Evolutionary conservation across 2,888 invertebrate genomes (phyloP), one percentile per base, ranked within the genome.

Genomic region (Coenonympha arcania): DNA sequence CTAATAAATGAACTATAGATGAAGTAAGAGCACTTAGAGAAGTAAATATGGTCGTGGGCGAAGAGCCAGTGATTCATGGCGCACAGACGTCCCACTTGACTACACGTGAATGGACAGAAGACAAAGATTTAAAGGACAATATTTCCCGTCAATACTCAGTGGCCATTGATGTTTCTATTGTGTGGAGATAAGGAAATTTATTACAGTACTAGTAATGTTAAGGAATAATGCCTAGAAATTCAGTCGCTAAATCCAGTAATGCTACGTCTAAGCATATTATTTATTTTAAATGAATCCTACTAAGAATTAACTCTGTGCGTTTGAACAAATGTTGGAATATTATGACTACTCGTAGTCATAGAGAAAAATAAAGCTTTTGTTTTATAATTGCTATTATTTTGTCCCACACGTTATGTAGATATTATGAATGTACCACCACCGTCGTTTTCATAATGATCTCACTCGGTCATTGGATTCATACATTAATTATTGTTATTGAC

Each of bases 21-120:
- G 30, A 13, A 22, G 31, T n/a, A 6, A 36, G 31, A 48, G 68
- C 69, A 67, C 69, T 73, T 70, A 64, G 64, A 68, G 71, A 72
- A 69, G 71, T 75, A 77, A 77, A 73, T 73, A 71, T 69, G 71
- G 66, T 68, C 65, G 76, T 82, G 75, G 80, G 79, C 77, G 78
- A 76, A 68, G 70, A 74, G 69, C 69, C 62, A 70, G 68, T 80
- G 78, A 81, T 79, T 79, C 79, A 82, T 75, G 71, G 71, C 70
- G 65, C 60, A 68, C 66, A 69, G 70, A 69, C 72, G 66, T 69
- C 71, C 71, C 66, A 71, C 69, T 71, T 69, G 68, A 61, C 58
- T 64, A 68, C 65, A 66, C 63, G 59, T 63, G 66, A 68, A 67
- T 58, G 60, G 45, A 28, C 36, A 46, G 24, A 45, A 28, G 30